A percentile compares a stretch with the other conserved stretches of the same genome.
Conservation (phyloP, 1,140 invertebrate species). For the Saxidomus purpurata region DNA sequence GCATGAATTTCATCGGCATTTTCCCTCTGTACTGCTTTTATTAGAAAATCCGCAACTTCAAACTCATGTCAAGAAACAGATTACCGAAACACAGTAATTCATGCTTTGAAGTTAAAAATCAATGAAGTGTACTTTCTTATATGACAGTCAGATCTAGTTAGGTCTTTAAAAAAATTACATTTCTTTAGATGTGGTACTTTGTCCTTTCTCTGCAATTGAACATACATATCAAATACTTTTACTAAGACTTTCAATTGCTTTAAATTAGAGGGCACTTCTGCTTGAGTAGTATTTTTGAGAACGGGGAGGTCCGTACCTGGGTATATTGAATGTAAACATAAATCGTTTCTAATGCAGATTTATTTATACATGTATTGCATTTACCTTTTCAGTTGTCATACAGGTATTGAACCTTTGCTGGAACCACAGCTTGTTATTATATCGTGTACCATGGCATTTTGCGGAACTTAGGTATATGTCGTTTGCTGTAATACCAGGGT, state of each 20-base stretch:
- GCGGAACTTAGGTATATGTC: neutral
- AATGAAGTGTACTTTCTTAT: too few relatives aligned
- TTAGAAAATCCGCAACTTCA: too few relatives aligned
- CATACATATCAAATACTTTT: neutral
- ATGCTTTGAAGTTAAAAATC: too few relatives aligned
- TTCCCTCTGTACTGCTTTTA: too few relatives aligned
- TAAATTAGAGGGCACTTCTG: neutral
- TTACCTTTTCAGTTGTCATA: constrained; percentile 32
- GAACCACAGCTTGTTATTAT: neutral
- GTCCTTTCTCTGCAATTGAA: too few relatives aligned
- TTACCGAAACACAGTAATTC: too few relatives aligned
- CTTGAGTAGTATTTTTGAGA: neutral
- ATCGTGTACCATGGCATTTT: neutral
- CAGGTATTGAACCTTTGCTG: neutral
- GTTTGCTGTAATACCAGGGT: neutral
- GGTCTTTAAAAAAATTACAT: too few relatives aligned
- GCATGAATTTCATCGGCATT: too few relatives aligned
- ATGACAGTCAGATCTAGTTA: too few relatives aligned
- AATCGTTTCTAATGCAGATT: neutral
- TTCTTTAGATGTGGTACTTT: too few relatives aligned
- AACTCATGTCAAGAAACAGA: too few relatives aligned
- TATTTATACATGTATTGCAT: neutral
- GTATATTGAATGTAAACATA: neutral
- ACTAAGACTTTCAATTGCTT: neutral
- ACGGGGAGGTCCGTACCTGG: neutral